Evolutionary conservation across 2,888 invertebrate species (phyloP), one percentile per base, ranked within the genome.

Genomic region (Acanthosoma haemorrhoidale): DNA sequence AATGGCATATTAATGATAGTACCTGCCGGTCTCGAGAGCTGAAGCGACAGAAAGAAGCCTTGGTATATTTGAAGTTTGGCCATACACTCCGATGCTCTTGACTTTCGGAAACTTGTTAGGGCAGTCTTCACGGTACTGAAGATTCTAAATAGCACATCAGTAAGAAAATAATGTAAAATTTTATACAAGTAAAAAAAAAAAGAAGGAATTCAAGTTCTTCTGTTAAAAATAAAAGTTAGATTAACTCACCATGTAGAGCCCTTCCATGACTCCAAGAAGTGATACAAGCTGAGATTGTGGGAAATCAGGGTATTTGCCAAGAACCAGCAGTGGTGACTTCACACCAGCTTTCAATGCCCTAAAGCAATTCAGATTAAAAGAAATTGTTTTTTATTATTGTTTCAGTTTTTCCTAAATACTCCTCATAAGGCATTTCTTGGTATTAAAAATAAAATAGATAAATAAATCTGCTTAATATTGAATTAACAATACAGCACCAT

Each of bases 341-440:
- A 91, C 86, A 0, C 96, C 96, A 41, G 94, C 90, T 77, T 90
- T 88, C 21, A 96, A 77, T 0, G 95, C 94, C 77, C 96, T 89
- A 78, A 34, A 77, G 77, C 9, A 59, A 11, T 16, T 4, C 29
- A 59, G 6, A 36, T 36, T 36, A 36, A 36, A 36, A 9, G 13
- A 36, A 36, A 9, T 36, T 9, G 36, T 36, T 36, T 9, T 9
- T 36, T 36, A 36, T 9, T 9, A 9, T 36, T 9, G 13, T 36
- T 36, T 9, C 6, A 9, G 36, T 36, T 36, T 11, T 9, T 9
- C 6, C 6, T 36, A 36, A 36, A 36, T 36, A 36, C 6, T 6
- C n/a, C n/a, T n/a, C n/a, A n/a, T n/a, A n/a, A n/a, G n/a, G n/a
- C n/a, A n/a, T n/a, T n/a, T n/a, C n/a, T n/a, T n/a, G n/a, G n/a